Percentiles rank a stretch among this genome's conserved stretches.
Conservation (phyloP, 64 coral and sea anemone genomes). For the Porites australiensis region DNA sequence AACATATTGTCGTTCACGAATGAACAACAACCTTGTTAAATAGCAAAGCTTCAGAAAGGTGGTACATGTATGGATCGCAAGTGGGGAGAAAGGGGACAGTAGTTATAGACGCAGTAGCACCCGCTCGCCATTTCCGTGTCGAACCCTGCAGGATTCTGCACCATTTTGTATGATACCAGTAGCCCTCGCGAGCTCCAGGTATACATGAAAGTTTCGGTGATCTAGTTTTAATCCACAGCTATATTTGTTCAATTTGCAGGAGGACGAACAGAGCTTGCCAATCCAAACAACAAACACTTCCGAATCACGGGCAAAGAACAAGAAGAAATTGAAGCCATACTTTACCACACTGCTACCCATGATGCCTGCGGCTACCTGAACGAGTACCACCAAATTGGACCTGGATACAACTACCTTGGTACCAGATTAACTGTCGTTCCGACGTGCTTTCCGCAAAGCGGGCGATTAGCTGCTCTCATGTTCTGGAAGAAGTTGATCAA, state of each 20-base stretch:
- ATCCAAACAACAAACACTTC: constrained; percentile 74
- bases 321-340: constrained; percentile 77
- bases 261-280: constrained; percentile 64
- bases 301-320: constrained; percentile 63
- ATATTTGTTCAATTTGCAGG: constrained; percentile 11
- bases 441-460: constrained; percentile 88
- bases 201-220: too few species aligned
- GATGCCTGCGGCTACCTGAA: constrained; percentile 93
- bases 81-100: too few species aligned
- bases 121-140: too few species aligned
- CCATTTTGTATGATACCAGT: too few species aligned
- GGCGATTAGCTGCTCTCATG: constrained; percentile 83
- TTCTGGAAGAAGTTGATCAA: constrained; percentile 95
- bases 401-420: constrained; percentile 97
- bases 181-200: too few species aligned
- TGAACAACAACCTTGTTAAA: too few species aligned
- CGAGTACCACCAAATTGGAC: constrained; percentile 86
- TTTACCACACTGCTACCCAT: constrained; percentile 93
- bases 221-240: not conserved
- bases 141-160: too few species aligned
- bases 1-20: too few species aligned
- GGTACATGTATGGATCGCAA: too few species aligned
- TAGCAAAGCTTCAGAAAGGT: too few species aligned
- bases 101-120: too few species aligned
- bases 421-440: constrained; percentile 87